A percentile compares a stretch with the other conserved stretches of the same genome.
Conservation (phyloP, 1,140 invertebrate species). For the Paracyclopina nana region DNA sequence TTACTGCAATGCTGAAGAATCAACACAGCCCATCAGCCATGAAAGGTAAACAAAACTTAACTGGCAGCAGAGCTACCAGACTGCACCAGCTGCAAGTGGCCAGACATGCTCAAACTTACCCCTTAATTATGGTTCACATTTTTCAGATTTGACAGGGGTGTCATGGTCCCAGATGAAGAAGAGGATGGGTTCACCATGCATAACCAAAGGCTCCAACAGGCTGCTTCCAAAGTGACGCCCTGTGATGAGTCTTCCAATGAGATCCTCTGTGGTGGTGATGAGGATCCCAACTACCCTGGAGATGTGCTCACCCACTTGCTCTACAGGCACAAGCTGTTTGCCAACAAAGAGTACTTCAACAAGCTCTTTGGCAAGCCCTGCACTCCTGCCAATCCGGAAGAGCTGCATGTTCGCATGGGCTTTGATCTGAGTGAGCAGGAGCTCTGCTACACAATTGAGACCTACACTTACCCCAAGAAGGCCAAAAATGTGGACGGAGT, state of each 20-base stretch:
- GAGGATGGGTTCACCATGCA: background rate
- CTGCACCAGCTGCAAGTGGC: too few relatives aligned
- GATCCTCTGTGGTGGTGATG: background rate
- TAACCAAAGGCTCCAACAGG: background rate
- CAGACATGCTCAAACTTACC: background rate
- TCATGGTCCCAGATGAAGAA: background rate
- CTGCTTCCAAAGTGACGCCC: background rate
- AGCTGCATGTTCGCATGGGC: background rate
- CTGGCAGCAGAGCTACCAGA: too few relatives aligned
- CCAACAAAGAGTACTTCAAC: background rate
- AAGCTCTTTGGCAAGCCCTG: background rate
- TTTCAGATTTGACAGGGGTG: background rate
- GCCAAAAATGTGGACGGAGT: background rate
- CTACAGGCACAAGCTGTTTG: background rate
- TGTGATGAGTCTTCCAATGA: background rate
- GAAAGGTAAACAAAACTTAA: too few relatives aligned
- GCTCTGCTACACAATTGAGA: background rate
- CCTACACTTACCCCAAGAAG: background rate
- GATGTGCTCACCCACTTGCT: background rate
- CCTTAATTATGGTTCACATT: background rate
- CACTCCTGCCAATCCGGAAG: background rate
- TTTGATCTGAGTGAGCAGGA: background rate
- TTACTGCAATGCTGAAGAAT: background rate
- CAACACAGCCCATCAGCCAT: background rate
- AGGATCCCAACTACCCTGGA: background rate